A percentile compares a stretch with the other conserved stretches of the same genome.
Conservation (phyloP, 53 echinoderm and acorn worm species). For the Paracentrotus lividus region DNA sequence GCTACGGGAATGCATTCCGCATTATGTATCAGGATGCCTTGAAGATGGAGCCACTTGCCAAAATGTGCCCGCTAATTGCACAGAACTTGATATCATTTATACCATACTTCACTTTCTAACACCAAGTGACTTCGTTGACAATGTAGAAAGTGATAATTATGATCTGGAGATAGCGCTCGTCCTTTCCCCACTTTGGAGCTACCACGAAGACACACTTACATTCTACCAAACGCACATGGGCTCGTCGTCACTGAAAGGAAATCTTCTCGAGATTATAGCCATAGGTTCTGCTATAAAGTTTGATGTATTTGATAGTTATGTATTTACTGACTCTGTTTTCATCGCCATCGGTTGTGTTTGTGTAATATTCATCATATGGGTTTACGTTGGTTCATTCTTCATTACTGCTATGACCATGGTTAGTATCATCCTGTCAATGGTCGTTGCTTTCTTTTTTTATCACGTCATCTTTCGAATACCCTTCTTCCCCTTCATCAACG, state of each 20-base stretch:
- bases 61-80: constrained; percentile 59
- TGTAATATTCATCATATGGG: constrained; percentile 80
- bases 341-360: constrained; percentile 65
- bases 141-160: constrained; percentile 19
- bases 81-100: constrained; percentile 60
- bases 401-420: constrained; percentile 74
- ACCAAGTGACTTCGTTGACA: constrained; percentile 55
- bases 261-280: constrained; percentile 63
- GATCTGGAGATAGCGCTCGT: constrained; percentile 43
- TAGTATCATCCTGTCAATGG: constrained; percentile 69
- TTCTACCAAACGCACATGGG: constrained; percentile 76
- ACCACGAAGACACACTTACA: constrained; percentile 19
- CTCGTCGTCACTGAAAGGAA: constrained; percentile 23
- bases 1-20: constrained; percentile 64
- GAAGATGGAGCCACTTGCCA: background rate
- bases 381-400: constrained; percentile 79
- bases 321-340: constrained; percentile 72
- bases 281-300: constrained; percentile 75
- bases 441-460: constrained; percentile 81
- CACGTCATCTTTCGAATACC: constrained; percentile 67
- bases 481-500: constrained; percentile 84
- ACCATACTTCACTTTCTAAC: constrained; percentile 77
- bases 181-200: constrained; percentile 66
- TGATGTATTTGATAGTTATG: constrained; percentile 65
- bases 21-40: constrained; percentile 55